phyloP scores from a whole-genome alignment of 2,888 invertebrate genomes.

The Cylloceria caligata region DNA sequence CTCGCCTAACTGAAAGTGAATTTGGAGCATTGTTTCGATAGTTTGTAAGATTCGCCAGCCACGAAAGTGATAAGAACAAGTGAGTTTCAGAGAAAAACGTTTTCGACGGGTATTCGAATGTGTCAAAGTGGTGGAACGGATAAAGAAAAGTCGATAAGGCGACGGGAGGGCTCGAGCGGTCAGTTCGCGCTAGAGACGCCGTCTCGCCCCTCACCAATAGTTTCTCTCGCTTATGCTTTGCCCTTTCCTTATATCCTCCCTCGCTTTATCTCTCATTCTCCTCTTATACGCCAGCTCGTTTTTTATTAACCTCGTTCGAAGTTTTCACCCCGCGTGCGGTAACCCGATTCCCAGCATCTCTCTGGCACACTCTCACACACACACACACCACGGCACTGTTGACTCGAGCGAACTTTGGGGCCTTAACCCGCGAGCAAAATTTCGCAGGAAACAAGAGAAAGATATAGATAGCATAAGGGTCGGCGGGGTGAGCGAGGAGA shows the following conservation, averaged over 20 bases:
- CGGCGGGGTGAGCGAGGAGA: background rate
- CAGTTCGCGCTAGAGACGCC: slow-evolving; percentile 39
- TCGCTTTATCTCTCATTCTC: slow-evolving; percentile 31
- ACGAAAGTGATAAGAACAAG: slow-evolving; percentile 24
- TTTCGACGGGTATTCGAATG: slow-evolving; percentile 58
- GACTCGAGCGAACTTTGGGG: slow-evolving; percentile 46
- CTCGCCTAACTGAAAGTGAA: background rate
- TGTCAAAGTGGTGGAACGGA: slow-evolving; percentile 60
- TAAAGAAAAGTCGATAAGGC: slow-evolving; percentile 64
- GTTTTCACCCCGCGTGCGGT: slow-evolving; percentile 48
- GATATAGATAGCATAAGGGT: slow-evolving; percentile 14
- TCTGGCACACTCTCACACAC: background rate
- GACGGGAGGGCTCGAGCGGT: slow-evolving; percentile 41
- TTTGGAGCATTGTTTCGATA: background rate
- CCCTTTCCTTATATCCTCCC: slow-evolving; percentile 34
- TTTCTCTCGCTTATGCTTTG: slow-evolving; percentile 36
- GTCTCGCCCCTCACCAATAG: slow-evolving; percentile 35
- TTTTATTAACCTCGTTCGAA: slow-evolving; percentile 54
- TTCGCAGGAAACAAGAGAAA: slow-evolving; percentile 44
- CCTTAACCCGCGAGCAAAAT: slow-evolving; percentile 35
- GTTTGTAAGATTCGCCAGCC: slow-evolving; percentile 16
- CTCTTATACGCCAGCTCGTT: slow-evolving; percentile 27
- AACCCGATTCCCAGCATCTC: slow-evolving; percentile 54
- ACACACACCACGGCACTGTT: background rate
- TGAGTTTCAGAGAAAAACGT: slow-evolving; percentile 51